A percentile compares a stretch with the other conserved stretches of the same genome.
phyloP scores from a whole-genome alignment of 2,113 vertebrate genomes.

The rat (Rattus norvegicus) region GRCr8 NC_086038.1:33803501-33804000 shows the following conservation, averaged over 20 bases:
- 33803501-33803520: slow-evolving; percentile 67
- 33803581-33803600: background rate
- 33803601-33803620: background rate
- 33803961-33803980: slow-evolving; percentile 10
- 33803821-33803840: background rate
- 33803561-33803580: background rate
- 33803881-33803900: slow-evolving; percentile 3
- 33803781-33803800: background rate
- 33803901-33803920: background rate
- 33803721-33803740: background rate
- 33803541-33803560: slow-evolving; percentile 58
- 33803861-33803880: slow-evolving; percentile 21
- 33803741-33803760: background rate
- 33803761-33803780: slow-evolving; percentile 10
- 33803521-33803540: slow-evolving; percentile 48
- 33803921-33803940: background rate
- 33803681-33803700: background rate
- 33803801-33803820: slow-evolving; percentile 30
- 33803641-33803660: background rate
- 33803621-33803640: background rate
- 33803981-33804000: slow-evolving; percentile 16
- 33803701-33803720: background rate
- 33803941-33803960: background rate
- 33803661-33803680: background rate
- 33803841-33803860: background rate